Percentiles rank a stretch among this genome's conserved stretches.
Conservation (phyloP, 2,797 vertebrate species). For the Lepidocolaptes lacrymiger region DNA sequence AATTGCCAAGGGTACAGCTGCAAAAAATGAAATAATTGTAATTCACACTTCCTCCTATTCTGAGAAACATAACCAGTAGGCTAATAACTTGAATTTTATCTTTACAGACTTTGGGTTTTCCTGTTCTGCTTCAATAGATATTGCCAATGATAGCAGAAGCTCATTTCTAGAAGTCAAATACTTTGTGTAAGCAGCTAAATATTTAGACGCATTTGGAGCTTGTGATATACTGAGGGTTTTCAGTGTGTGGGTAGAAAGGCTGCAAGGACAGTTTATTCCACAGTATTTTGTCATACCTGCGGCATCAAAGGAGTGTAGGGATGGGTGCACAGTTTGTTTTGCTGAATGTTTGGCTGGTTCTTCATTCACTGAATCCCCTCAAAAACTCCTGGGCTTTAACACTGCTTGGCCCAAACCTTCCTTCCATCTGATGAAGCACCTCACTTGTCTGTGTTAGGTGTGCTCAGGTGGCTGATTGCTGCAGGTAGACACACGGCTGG, state of each 20-base stretch:
- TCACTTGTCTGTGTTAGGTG: not conserved
- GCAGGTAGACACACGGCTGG: not conserved
- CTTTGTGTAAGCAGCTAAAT: not conserved
- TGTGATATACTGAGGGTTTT: not conserved
- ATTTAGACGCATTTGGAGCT: not conserved
- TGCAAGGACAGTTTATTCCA: not conserved
- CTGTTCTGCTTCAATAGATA: not conserved
- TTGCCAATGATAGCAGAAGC: not conserved
- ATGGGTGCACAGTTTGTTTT: not conserved
- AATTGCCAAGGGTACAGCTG: not conserved
- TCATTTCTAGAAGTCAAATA: not conserved
- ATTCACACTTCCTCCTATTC: not conserved
- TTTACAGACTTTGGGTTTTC: not conserved
- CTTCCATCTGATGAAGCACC: not conserved
- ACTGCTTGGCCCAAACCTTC: not conserved
- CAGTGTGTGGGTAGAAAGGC: not conserved
- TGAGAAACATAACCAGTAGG: not conserved
- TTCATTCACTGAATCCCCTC: not conserved
- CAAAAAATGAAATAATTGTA: not conserved
- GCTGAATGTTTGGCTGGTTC: not conserved
- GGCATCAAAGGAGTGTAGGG: fast-evolving
- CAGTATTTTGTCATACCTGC: not conserved
- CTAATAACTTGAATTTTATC: slow-evolving; percentile 17
- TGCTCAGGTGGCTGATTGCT: not conserved
- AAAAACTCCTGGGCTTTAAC: not conserved